Conservation (phyloP, 2,888 invertebrate genomes). For the Drosophila suboccidentalis region DNA sequence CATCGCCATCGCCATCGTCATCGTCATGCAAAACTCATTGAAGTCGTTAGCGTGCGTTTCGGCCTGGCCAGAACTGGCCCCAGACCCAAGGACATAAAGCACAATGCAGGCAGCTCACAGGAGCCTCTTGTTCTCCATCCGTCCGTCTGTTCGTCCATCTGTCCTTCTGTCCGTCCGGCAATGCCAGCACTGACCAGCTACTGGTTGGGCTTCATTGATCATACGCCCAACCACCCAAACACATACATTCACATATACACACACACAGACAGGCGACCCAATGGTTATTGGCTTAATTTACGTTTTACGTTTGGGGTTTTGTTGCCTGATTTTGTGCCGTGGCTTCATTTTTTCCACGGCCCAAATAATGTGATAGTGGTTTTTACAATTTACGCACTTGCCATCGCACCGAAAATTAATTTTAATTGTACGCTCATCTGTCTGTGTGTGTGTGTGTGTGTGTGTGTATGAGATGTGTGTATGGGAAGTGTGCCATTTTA, state of each 20-base stretch:
- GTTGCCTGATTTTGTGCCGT: constrained; percentile 50
- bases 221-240: constrained; percentile 39
- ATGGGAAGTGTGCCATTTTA: constrained; percentile 15
- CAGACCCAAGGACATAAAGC: constrained; percentile 61
- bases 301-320: constrained; percentile 67
- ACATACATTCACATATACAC: constrained; percentile 11
- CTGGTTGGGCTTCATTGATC: constrained; percentile 65
- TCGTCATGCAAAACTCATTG: constrained; percentile 75
- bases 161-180: background rate
- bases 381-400: constrained; percentile 78
- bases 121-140: constrained; percentile 17
- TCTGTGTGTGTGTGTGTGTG: constrained; percentile 1
- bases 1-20: constrained; percentile 49
- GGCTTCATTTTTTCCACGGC: constrained; percentile 43
- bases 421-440: constrained; percentile 65
- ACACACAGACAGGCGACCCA: constrained; percentile 7
- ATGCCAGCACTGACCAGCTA: constrained; percentile 31
- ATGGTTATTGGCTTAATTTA: constrained; percentile 77
- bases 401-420: constrained; percentile 73
- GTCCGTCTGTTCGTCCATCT: background rate
- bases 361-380: constrained; percentile 79
- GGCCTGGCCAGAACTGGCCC: constrained; percentile 6
- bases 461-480: constrained; percentile 9
- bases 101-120: constrained; percentile 55
- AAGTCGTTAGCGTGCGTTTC: constrained; percentile 71